Base-by-base conservation (phyloP, 2,888 invertebrate genomes). In the Molanna angustata region DNA sequence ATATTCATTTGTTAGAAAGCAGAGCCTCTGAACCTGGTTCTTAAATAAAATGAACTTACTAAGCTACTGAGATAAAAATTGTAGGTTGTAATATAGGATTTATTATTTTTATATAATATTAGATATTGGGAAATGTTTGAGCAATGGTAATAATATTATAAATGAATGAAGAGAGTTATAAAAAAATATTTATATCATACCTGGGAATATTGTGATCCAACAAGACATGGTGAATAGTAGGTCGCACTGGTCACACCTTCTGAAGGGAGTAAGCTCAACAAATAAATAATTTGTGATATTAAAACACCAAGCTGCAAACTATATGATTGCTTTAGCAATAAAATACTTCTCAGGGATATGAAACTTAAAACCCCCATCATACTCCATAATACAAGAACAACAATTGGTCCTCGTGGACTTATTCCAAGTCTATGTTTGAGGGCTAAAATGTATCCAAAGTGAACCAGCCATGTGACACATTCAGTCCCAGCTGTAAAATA, bases 391-490 rank as follows among this genome's bases (percentile, higher is more conserved):
- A 88, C 73, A 54, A 88, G 73, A 53, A 88, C 76, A 4, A 79
- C 64, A 7, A 83, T 71, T 1, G 92, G 88, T 0, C 94, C 94
- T 35, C 92, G 76, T 56, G 87, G 80, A 71, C 85, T 86, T 56
- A 80, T 66, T 1, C 80, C 78, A 33, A 86, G 71, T 60, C 82
- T 76, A 62, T 76, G 79, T 61, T 85, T 83, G 49, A 90, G 69
- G 2, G 85, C 83, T 61, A 89, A 71, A 62, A 82, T 79, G 70
- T 86, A 89, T 58, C 86, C 82, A 62, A 88, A 82, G 70, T 95
- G 94, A 14, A 90, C 78, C 47, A 88, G 72, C 94, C 94, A 94
- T 41, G 88, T 79, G 41, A 91, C 69, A 60, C 84, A 83, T 66
- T 90, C 81, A 2, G 86, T 79, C 37, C 84, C 84, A 18, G 83